These are phyloP conservation scores for Clostera curtula DNA, from an alignment of 2,888 invertebrate genomes.

Conservation along the genomic window DNA sequence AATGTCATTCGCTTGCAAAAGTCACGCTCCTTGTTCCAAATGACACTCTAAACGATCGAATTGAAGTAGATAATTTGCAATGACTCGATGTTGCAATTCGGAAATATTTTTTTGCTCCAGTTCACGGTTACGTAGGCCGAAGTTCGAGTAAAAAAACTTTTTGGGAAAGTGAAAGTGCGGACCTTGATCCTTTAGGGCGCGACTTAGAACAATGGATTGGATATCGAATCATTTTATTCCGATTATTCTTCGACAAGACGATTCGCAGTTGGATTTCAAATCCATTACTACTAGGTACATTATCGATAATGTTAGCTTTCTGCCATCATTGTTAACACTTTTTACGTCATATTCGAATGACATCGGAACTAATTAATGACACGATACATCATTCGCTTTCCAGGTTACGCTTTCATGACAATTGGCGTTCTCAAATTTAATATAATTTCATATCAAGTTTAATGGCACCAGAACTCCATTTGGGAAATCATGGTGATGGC, in stretches of 20 bases:
- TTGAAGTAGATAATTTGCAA: constrained; percentile 43
- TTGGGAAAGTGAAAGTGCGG: constrained; percentile 8
- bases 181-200: not conserved
- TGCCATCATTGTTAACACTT: no score
- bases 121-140: constrained; percentile 32
- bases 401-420: constrained; percentile 42
- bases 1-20: constrained; percentile 61
- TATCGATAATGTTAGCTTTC: no score
- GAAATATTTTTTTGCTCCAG: constrained; percentile 34
- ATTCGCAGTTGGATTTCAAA: constrained; percentile 1
- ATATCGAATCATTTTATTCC: constrained; percentile 3
- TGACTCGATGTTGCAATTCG: constrained; percentile 39
- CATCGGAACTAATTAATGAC: constrained; percentile 38
- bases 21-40: constrained; percentile 55
- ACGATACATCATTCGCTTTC: constrained; percentile 30
- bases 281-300: not conserved
- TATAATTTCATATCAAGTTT: no score
- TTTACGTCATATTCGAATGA: constrained; percentile 30
- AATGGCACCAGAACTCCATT: no score
- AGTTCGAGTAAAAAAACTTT: constrained; percentile 30
- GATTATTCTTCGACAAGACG: not conserved
- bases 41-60: constrained; percentile 50
- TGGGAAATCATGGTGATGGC: no score
- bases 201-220: constrained; percentile 1
- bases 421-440: constrained; percentile 8